phyloP scores from a whole-genome alignment of 2,113 vertebrate species.

The Malurus melanocephalus region DNA sequence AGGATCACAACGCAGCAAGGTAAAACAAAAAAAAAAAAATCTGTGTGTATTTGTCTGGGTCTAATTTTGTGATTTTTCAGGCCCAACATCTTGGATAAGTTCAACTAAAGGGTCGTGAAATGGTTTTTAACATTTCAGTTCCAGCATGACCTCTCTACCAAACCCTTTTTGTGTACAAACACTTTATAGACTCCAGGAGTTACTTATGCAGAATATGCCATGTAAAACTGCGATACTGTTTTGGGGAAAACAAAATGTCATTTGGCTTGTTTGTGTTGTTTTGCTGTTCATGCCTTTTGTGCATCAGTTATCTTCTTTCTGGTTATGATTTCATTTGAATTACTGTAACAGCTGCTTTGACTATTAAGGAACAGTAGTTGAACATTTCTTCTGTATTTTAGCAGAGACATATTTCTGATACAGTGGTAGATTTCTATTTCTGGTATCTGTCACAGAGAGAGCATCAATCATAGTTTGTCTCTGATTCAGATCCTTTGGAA shows the following conservation, averaged over 20 bases:
- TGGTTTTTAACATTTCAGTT: conserved; percentile 11
- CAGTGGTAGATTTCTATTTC: not conserved
- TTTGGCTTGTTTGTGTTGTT: conserved; percentile 3
- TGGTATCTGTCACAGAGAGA: not conserved
- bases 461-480: not conserved
- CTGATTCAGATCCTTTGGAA: not conserved
- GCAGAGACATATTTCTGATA: not conserved
- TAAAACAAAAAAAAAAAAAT: conserved; percentile 68
- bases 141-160: not conserved
- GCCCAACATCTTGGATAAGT: conserved; percentile 73
- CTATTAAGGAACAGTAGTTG: not conserved
- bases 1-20: conserved; percentile 84
- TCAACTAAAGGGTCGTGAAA: conserved; percentile 35
- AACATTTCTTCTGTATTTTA: not conserved
- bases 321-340: not conserved
- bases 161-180: not conserved
- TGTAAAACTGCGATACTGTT: not conserved
- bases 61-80: conserved; percentile 74
- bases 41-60: conserved; percentile 79
- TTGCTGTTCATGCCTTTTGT: conserved; percentile 14
- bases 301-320: conserved; percentile 14
- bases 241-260: not conserved
- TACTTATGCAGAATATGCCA: not conserved
- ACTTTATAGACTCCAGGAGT: conserved; percentile 1
- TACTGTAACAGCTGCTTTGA: not conserved